Evolutionary conservation across 2,888 invertebrate species (phyloP).

Genomic region (Tolmerus cingulatus): DNA sequence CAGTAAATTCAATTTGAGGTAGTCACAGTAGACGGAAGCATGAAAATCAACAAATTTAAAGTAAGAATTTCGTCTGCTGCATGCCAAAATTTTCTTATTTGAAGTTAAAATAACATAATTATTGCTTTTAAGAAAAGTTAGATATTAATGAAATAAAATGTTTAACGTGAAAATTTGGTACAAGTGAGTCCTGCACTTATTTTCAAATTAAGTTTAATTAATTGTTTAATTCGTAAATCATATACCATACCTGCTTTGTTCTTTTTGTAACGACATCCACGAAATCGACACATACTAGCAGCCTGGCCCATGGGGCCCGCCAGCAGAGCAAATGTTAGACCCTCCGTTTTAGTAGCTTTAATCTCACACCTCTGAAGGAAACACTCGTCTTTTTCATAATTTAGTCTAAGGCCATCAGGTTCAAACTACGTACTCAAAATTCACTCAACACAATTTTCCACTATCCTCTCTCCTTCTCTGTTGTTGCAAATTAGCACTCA

Average conservation of each 20-base stretch:
- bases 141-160: no score
- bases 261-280: constrained; percentile 81
- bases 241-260: constrained; percentile 64
- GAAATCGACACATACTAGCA: constrained; percentile 83
- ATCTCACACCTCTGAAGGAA: constrained; percentile 9
- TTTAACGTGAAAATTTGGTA: no score
- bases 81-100: no score
- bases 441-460: neutral
- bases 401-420: neutral
- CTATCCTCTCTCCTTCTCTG: neutral
- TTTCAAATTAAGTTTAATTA: no score
- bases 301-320: constrained; percentile 76
- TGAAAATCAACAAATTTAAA: neutral
- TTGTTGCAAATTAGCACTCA: neutral
- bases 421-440: neutral
- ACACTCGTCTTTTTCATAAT: constrained; percentile 25
- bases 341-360: constrained; percentile 61
- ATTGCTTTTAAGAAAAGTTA: no score
- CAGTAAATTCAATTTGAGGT: neutral
- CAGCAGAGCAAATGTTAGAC: constrained; percentile 63
- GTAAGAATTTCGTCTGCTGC: neutral
- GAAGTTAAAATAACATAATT: no score
- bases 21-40: neutral
- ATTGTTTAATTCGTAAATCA: neutral
- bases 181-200: no score